Base-by-base conservation (phyloP, 1,140 invertebrate species). In the Bilobella aurantiaca region DNA sequence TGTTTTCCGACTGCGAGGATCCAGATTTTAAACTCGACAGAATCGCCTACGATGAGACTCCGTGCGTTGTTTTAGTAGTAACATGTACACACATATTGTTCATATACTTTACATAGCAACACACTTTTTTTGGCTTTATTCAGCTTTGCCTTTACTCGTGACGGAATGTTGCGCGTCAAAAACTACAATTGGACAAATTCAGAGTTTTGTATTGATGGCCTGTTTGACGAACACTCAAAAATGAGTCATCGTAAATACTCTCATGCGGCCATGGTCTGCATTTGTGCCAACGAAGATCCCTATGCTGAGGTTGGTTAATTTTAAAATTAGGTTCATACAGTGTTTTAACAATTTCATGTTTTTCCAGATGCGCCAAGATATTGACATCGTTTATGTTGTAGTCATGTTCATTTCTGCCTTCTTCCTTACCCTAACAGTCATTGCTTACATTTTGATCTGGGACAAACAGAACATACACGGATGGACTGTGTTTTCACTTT, bases 381-480 rank as follows among this genome's bases (percentile, higher is more conserved):
- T 37, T 37, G 3, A 25, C 3, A 32, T 2, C 21, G 8, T 63
- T 2, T 66, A 68, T 46, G 42, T 56, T 0, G 31, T 42, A 1
- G 16, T 61, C 16, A 64, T 72, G 59, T 61, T 63, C 29, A 58
- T 58, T 27, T 65, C 67, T 1, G 63, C 70, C 0, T 46, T 67
- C 14, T 72, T 72, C 53, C 70, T 68, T 16, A 37, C 69, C 1
- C 16, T 69, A 1, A 72, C 70, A 3, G 62, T 32, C 21, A 2
- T 69, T 8, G 65, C 67, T 3, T 72, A 72, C 32, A n/a, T 59
- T 12, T 8, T 69, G 12, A 37, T 72, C 18, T 72, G 70, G 70
- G 65, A 68, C 25, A 65, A 66, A 25, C 70, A 69, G 32, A 69
- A 65, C 32, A 32, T 72, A 30, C 70, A 72, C 59, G 70, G 70